These are phyloP conservation scores for Buathra laborator DNA, from an alignment of 2,888 invertebrate genomes.

Conservation along the genomic window DNA sequence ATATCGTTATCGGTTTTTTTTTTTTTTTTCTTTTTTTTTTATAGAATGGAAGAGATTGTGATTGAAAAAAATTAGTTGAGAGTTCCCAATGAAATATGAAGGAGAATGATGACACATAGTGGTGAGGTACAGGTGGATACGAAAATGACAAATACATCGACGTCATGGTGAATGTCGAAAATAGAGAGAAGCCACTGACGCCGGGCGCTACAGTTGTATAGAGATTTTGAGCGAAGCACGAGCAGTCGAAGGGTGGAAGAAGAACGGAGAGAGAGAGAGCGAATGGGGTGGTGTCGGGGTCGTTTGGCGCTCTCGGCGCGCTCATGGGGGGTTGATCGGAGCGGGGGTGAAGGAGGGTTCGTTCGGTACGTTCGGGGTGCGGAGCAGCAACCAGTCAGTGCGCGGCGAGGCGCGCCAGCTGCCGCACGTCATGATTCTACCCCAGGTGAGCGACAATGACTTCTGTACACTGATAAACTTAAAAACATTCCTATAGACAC, in stretches of 20 bases:
- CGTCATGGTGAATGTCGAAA: not conserved
- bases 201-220: not conserved
- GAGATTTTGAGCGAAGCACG: constrained; percentile 12
- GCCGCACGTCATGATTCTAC: constrained; percentile 84
- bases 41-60: no score
- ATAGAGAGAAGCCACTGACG: not conserved
- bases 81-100: no score
- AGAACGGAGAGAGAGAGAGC: constrained; percentile 23
- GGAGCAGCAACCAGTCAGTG: constrained; percentile 81
- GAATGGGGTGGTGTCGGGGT: constrained; percentile 15
- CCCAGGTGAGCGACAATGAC: constrained; percentile 81
- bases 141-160: constrained; percentile 1
- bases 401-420: constrained; percentile 85
- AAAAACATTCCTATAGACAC: constrained; percentile 50
- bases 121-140: no score
- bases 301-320: constrained; percentile 66
- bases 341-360: constrained; percentile 21
- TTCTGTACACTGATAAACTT: constrained; percentile 60
- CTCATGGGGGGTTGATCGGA: constrained; percentile 67
- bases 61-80: no score
- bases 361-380: constrained; percentile 76
- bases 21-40: no score
- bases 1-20: no score
- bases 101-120: no score
- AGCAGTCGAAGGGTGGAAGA: constrained; percentile 21